Conservation (phyloP, 2,888 invertebrate species). For the Oligia strigilis region DNA sequence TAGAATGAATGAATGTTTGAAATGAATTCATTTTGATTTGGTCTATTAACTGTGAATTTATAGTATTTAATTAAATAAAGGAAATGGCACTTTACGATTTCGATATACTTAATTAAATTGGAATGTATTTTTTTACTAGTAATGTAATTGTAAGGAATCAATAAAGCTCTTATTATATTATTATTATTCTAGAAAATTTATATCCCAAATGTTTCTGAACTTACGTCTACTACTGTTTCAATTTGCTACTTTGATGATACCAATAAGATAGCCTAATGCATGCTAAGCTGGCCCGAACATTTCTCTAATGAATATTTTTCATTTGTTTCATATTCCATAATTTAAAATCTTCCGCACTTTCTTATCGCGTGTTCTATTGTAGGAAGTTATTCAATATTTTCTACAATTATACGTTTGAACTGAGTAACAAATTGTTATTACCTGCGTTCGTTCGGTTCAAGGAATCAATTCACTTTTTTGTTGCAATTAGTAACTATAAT, state of each 20-base stretch:
- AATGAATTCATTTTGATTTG: too few species aligned
- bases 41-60: too few species aligned
- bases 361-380: slow-evolving; percentile 40
- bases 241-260: neutral
- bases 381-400: slow-evolving; percentile 51
- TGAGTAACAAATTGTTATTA: slow-evolving; percentile 23
- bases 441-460: slow-evolving; percentile 14
- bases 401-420: slow-evolving; percentile 63
- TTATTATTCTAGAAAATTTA: neutral
- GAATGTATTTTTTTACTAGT: neutral
- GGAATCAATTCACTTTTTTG: slow-evolving; percentile 41
- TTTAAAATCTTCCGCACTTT: slow-evolving; percentile 50
- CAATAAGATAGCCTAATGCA: neutral
- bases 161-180: neutral
- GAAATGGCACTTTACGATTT: neutral
- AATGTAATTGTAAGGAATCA: too few species aligned
- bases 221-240: neutral
- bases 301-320: slow-evolving; percentile 4
- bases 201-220: too few species aligned
- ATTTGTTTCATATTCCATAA: slow-evolving; percentile 27
- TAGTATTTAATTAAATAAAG: neutral
- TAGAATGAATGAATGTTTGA: too few species aligned
- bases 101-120: neutral
- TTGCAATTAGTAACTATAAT: neutral
- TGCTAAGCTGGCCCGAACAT: neutral